phyloP scores from a whole-genome alignment of 53 echinoderm and acorn worm species.

The Temnopleurus reevesii region DNA sequence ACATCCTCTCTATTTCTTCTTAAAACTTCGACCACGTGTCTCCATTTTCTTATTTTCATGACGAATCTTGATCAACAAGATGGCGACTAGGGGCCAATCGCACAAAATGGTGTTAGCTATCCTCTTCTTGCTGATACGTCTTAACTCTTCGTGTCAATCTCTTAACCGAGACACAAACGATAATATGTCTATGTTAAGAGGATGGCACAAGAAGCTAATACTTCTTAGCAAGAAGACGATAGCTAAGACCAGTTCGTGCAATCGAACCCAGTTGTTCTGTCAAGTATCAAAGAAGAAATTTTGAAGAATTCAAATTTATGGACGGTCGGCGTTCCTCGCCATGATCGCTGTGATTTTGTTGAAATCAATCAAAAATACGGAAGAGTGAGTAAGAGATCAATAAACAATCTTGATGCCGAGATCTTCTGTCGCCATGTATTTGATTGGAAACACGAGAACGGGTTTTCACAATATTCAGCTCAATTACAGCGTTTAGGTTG shows the following conservation, averaged over 20 bases:
- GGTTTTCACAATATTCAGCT: not conserved
- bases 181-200: too few species aligned
- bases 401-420: conserved; percentile 16
- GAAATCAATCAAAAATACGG: not conserved
- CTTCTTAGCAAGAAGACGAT: too few species aligned
- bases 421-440: not conserved
- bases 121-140: too few species aligned
- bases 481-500: too few species aligned
- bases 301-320: not conserved
- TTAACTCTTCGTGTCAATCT: too few species aligned
- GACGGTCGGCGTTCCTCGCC: not conserved
- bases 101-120: too few species aligned
- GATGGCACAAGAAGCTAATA: too few species aligned
- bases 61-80: not conserved
- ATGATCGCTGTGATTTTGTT: conserved; percentile 9
- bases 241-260: too few species aligned
- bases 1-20: too few species aligned
- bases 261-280: not conserved
- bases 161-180: too few species aligned
- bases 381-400: not conserved
- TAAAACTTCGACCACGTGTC: too few species aligned
- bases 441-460: not conserved
- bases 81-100: too few species aligned
- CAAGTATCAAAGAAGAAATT: not conserved
- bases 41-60: not conserved